Conservation (phyloP, 2,888 invertebrate genomes). For the Nineta flava region DNA sequence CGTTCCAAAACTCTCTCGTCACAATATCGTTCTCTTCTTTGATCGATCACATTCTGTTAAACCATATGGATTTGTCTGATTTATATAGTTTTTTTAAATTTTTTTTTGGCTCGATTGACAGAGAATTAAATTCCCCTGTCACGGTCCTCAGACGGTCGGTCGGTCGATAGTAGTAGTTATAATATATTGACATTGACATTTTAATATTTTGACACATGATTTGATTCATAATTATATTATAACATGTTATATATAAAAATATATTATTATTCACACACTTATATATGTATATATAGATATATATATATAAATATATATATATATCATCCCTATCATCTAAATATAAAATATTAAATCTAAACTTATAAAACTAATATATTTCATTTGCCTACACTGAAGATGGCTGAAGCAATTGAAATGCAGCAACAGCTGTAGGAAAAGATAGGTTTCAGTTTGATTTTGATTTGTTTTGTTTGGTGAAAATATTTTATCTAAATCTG, state of each 20-base stretch:
- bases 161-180: too few relatives aligned
- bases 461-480: not conserved
- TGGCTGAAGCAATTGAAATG: not conserved
- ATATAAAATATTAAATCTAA: not conserved
- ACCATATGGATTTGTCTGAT: not conserved
- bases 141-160: too few relatives aligned
- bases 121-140: too few relatives aligned
- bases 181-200: not conserved
- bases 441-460: constrained; percentile 1
- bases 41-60: too few relatives aligned
- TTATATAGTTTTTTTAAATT: not conserved
- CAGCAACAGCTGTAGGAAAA: constrained; percentile 3
- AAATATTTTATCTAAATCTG: not conserved
- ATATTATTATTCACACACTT: not conserved
- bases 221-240: not conserved
- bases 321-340: not conserved
- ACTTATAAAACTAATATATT: constrained; percentile 1
- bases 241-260: not conserved
- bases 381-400: constrained; percentile 1
- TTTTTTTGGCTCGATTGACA: not conserved
- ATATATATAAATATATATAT: not conserved
- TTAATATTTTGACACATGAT: not conserved
- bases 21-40: not conserved
- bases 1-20: not conserved
- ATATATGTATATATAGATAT: not conserved